Evolutionary conservation across 2,113 vertebrate species (phyloP), one percentile per base, ranked within the genome.

Genomic region (Tylochromis polylepis): DNA sequence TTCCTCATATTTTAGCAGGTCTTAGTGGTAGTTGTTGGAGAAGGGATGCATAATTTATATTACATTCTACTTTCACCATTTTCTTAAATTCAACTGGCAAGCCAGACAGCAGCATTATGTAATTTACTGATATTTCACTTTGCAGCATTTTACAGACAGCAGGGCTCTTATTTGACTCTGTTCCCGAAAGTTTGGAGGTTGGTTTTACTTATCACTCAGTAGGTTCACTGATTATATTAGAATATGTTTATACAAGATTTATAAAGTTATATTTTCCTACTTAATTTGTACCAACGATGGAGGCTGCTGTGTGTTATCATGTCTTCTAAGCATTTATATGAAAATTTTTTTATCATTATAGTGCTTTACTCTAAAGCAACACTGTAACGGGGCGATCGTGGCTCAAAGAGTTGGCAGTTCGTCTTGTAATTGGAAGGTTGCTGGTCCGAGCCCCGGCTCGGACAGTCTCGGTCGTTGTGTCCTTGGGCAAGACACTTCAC

Each of bases 1-100:
- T 34, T 75, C 46, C 15, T 14, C 5, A 12, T 6, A 15, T 8
- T 57, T 38, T 22, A 75, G 62, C 57, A 49, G 57, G 15, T 81
- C 60, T 75, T 49, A 7, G 22, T 20, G 12, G 2, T 41, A 59
- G 20, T 51, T 89, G 79, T 31, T 85, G 14, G 5, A 1, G 18
- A 79, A 8, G 20, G 43, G 51, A 80, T 88, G 24, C 57, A 91
- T 88, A 31, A 90, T 90, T 88, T 8, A 82, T 5, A 41, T 81
- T 10, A 62, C 1, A 27, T 55, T 77, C 8, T 53, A 49, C 34
- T 67, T 51, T 27, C 9, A 72, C 24, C 53, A 49, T 29, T 24
- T 82, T n/a, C 80, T 82, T n/a, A 1, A 15, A 82, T 51, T 70
- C 82, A 70, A 57, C 31, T 70, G 79, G 51, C 70, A 36, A 78